Evolutionary conservation across 2,888 invertebrate species (phyloP).

Genomic region (Allolobophora icterica): DNA sequence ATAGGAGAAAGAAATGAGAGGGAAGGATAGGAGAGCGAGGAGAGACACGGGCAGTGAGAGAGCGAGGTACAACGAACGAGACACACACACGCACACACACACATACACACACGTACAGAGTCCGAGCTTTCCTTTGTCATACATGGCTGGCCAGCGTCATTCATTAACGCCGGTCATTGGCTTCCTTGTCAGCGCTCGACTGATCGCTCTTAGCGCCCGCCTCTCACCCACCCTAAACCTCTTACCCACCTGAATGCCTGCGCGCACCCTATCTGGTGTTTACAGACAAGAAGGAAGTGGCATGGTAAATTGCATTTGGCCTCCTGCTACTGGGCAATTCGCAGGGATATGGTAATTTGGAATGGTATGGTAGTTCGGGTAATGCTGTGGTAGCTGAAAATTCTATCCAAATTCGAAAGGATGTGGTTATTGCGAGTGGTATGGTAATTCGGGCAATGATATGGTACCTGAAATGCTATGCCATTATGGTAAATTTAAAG

Average conservation of each 20-base stretch:
- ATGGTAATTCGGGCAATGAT: too few relatives aligned
- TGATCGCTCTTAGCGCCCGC: not conserved
- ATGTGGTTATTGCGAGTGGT: not conserved
- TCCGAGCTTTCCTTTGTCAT: not conserved
- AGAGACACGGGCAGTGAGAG: not conserved
- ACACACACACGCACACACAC: not conserved
- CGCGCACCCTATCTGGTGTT: not conserved
- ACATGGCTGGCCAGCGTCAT: not conserved
- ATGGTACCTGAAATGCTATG: too few relatives aligned
- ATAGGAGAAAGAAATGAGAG: too few relatives aligned
- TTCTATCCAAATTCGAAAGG: too few relatives aligned
- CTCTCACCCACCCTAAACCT: not conserved
- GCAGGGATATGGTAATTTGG: too few relatives aligned
- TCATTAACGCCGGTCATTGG: not conserved
- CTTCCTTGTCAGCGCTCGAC: not conserved
- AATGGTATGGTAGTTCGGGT: too few relatives aligned
- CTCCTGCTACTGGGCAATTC: not conserved
- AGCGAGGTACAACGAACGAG: too few relatives aligned
- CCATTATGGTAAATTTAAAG: too few relatives aligned
- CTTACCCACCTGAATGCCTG: not conserved
- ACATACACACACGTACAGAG: too few relatives aligned
- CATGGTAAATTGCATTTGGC: not conserved
- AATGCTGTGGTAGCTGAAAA: too few relatives aligned
- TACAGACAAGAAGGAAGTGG: not conserved
- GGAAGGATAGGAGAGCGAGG: too few relatives aligned